These are phyloP conservation scores for Sipunculus nudus DNA, from an alignment of 2,888 invertebrate species.

Conservation along the genomic window DNA sequence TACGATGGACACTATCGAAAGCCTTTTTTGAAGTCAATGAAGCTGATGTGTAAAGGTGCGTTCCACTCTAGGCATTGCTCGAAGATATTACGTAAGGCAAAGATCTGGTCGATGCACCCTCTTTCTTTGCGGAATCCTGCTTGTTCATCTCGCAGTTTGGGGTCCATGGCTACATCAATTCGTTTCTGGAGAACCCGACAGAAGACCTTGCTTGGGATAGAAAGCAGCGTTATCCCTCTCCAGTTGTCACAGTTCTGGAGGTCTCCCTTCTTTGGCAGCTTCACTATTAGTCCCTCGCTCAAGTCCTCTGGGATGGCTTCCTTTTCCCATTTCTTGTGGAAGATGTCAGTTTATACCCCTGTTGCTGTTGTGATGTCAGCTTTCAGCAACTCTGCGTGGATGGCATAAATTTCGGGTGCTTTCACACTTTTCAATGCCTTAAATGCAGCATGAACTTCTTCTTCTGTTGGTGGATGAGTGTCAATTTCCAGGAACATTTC, in stretches of 20 bases:
- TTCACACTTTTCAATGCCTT: not conserved
- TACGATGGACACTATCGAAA: conserved; percentile 25
- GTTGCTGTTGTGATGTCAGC: not conserved
- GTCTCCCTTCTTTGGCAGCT: conserved; percentile 23
- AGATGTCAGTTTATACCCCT: not conserved
- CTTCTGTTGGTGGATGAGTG: conserved; percentile 1
- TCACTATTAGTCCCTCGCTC: conserved; percentile 3
- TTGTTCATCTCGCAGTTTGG: conserved; percentile 20
- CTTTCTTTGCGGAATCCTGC: conserved; percentile 24
- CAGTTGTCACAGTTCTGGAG: conserved; percentile 20
- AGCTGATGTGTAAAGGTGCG: conserved; percentile 22
- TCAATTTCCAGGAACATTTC: conserved; percentile 1
- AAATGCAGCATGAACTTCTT: not conserved
- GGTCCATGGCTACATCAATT: conserved; percentile 5
- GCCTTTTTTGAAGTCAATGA: conserved; percentile 31
- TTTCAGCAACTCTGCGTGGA: conserved; percentile 3
- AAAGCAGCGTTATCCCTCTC: conserved; percentile 29
- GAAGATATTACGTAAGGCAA: conserved; percentile 25
- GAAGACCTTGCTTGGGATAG: conserved; percentile 25
- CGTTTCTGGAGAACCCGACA: conserved; percentile 11
- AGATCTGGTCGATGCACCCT: conserved; percentile 28
- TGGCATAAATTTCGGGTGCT: not conserved
- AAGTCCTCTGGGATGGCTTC: conserved; percentile 5
- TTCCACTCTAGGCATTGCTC: conserved; percentile 32
- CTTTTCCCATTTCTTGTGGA: conserved; percentile 2